phyloP scores from a whole-genome alignment of 1,140 invertebrate species.

The Hyles euphorbiae region DNA sequence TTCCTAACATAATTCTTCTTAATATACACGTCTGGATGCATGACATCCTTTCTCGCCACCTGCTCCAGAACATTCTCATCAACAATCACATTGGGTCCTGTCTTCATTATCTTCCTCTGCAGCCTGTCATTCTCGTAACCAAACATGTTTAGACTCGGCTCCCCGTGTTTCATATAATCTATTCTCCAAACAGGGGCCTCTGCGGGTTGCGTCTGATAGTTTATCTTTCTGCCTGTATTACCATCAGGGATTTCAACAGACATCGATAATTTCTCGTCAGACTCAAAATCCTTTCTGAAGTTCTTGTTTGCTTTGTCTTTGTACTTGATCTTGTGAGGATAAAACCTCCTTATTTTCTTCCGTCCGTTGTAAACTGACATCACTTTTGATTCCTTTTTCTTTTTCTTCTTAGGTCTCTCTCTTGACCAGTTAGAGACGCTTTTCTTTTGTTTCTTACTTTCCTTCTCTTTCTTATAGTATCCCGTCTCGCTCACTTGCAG shows the following conservation, averaged over 20 bases:
- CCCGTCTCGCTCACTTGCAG: slow-evolving; percentile 31
- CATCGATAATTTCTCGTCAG: slow-evolving; percentile 51
- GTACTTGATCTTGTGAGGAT: slow-evolving; percentile 60
- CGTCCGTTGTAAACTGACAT: slow-evolving; percentile 35
- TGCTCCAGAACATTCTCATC: slow-evolving; percentile 25
- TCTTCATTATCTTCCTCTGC: slow-evolving; percentile 38
- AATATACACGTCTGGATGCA: slow-evolving; percentile 55
- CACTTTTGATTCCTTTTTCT: slow-evolving; percentile 34
- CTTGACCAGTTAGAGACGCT: slow-evolving; percentile 1
- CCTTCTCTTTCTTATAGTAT: slow-evolving; percentile 18
- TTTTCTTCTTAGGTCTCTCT: slow-evolving; percentile 20
- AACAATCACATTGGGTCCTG: slow-evolving; percentile 30
- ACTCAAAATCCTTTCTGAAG: slow-evolving; percentile 28
- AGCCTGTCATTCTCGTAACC: slow-evolving; percentile 28
- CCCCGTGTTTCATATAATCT: slow-evolving; percentile 59
- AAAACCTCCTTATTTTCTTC: slow-evolving; percentile 58
- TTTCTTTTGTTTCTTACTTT: slow-evolving; percentile 26
- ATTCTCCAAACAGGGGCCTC: slow-evolving; percentile 53
- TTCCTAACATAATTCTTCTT: slow-evolving; percentile 53
- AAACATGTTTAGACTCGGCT: slow-evolving; percentile 43
- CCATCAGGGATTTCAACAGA: slow-evolving; percentile 45
- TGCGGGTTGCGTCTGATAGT: slow-evolving; percentile 35
- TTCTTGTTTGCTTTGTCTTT: slow-evolving; percentile 37
- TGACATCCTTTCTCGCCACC: slow-evolving; percentile 33
- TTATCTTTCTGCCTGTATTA: slow-evolving; percentile 24